Conservation (phyloP, 64 coral and sea anemone species). For the Actinia equina region DNA sequence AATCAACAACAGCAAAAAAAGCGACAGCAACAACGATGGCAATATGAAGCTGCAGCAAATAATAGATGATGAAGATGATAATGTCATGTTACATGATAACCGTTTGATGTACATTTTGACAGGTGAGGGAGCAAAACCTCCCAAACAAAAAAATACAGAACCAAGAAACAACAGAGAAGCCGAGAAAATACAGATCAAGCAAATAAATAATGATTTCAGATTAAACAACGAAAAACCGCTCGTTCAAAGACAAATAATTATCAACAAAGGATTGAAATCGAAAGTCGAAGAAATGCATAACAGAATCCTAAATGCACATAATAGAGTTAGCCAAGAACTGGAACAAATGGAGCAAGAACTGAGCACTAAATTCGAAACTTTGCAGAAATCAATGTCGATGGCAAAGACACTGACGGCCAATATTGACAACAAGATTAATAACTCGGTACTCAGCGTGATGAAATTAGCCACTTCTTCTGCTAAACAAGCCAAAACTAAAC, state of each 20-base stretch:
- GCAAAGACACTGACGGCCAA: conserved; percentile 27
- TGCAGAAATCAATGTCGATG: conserved; percentile 25
- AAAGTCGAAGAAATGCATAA: conserved; percentile 32
- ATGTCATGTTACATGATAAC: neutral
- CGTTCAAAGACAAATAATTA: neutral
- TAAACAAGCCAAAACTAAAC: conserved; percentile 23
- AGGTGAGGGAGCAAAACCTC: neutral
- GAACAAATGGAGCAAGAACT: conserved; percentile 33
- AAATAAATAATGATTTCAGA: neutral
- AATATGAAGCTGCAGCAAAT: neutral
- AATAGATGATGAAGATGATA: neutral
- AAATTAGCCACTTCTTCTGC: conserved; percentile 17
- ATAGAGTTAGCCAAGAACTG: conserved; percentile 35
- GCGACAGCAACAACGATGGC: neutral
- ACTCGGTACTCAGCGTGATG: conserved; percentile 27
- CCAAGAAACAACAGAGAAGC: neutral
- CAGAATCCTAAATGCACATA: conserved; percentile 42
- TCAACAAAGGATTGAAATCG: neutral
- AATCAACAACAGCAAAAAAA: neutral
- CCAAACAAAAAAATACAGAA: neutral
- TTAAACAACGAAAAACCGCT: neutral
- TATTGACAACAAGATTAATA: conserved; percentile 25
- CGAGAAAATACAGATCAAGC: neutral
- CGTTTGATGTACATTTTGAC: neutral
- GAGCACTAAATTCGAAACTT: conserved; percentile 23